Evolutionary conservation across 2,888 invertebrate species (phyloP).

Genomic region (Drosophila mulleri): DNA sequence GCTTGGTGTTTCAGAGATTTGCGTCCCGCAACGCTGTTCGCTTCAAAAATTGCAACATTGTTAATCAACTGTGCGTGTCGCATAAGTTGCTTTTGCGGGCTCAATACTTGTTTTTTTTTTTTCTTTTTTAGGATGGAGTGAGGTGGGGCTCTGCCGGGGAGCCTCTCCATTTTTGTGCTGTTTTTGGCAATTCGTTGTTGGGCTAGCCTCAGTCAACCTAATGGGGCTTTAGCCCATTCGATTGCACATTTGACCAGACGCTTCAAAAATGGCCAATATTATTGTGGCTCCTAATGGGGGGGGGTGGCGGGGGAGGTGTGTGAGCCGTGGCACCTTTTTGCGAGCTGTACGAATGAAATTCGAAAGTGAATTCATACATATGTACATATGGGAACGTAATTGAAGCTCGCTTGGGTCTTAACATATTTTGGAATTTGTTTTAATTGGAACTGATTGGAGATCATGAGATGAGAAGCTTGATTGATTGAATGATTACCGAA

Average conservation of each 20-base stretch:
- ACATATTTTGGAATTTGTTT: background rate
- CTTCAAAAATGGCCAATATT: constrained; percentile 9
- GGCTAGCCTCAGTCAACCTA: constrained; percentile 3
- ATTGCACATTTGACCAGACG: constrained; percentile 1
- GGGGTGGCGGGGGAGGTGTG: background rate
- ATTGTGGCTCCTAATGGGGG: background rate
- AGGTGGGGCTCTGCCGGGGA: background rate
- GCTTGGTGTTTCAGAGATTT: constrained; percentile 37
- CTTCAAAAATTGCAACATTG: constrained; percentile 69
- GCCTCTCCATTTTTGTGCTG: constrained; percentile 1
- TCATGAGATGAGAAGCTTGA: background rate
- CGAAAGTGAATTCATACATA: background rate
- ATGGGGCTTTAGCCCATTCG: constrained; percentile 7
- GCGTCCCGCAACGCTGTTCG: constrained; percentile 31
- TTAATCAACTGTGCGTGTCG: constrained; percentile 76
- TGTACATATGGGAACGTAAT: background rate
- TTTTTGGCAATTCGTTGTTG: constrained; percentile 1
- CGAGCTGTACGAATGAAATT: background rate
- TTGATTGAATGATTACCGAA: background rate
- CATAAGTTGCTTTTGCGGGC: constrained; percentile 60
- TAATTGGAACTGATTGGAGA: background rate
- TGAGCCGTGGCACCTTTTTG: background rate
- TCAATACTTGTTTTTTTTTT: background rate
- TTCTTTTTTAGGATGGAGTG: background rate
- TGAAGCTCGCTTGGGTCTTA: background rate